A percentile compares a stretch with the other conserved stretches of the same genome.
Evolutionary conservation across 1,140 invertebrate genomes (phyloP).

Genomic region (Trichoplusia ni): DNA sequence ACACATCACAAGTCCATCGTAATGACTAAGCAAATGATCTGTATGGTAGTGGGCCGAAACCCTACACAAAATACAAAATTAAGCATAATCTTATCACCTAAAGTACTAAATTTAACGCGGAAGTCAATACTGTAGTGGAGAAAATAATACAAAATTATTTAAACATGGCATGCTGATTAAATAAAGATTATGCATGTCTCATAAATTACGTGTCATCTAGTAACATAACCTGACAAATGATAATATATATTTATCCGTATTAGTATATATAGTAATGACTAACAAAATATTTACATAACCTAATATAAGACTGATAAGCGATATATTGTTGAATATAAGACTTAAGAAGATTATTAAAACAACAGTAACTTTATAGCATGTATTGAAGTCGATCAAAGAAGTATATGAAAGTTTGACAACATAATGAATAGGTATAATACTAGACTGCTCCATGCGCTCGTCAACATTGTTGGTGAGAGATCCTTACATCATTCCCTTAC

Average conservation of each 20-base stretch:
- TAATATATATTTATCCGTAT: conserved; percentile 36
- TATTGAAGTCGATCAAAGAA: conserved; percentile 22
- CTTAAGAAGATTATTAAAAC: conserved; percentile 23
- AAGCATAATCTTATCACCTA: conserved; percentile 73
- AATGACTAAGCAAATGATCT: conserved; percentile 75
- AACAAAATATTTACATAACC: conserved; percentile 32
- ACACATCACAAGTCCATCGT: conserved; percentile 63
- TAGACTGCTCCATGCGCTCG: conserved; percentile 1
- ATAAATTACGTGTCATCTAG: conserved; percentile 36
- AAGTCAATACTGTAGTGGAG: conserved; percentile 78
- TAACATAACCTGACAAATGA: conserved; percentile 13
- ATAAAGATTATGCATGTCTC: conserved; percentile 72
- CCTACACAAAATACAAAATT: conserved; percentile 78
- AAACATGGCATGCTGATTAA: conserved; percentile 66
- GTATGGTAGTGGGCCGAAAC: conserved; percentile 65
- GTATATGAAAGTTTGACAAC: conserved; percentile 5
- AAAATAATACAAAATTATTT: conserved; percentile 68
- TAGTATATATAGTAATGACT: conserved; percentile 27
- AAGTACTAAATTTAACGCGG: conserved; percentile 69
- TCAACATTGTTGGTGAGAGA: conserved; percentile 25
- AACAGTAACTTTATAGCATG: conserved; percentile 20
- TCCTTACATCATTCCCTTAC: conserved; percentile 51
- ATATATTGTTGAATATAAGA: conserved; percentile 19
- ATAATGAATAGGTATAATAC: conserved; percentile 13
- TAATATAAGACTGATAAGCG: conserved; percentile 22